A percentile compares a stretch with the other conserved stretches of the same genome.
These are phyloP conservation scores for Pandemis heparana DNA, from an alignment of 2,888 invertebrate species.

Conservation along the genomic window DNA sequence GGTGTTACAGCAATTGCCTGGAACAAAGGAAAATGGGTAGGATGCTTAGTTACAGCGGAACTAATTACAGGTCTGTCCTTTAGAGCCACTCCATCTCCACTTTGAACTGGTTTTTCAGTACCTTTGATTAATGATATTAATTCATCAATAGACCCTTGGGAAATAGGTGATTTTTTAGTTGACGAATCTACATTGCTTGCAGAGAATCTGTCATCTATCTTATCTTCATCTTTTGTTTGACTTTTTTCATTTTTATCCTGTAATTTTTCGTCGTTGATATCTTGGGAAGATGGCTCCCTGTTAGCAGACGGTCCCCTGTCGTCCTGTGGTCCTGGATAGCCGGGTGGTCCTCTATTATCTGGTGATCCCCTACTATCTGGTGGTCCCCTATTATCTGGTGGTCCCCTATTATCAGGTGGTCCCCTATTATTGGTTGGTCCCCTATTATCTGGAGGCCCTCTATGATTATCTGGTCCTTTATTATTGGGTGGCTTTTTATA, in stretches of 20 bases:
- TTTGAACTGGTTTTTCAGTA: constrained; percentile 6
- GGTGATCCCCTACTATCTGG: constrained; percentile 41
- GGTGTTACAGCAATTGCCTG: constrained; percentile 55
- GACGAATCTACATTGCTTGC: neutral
- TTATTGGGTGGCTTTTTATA: constrained; percentile 33
- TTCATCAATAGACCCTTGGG: neutral
- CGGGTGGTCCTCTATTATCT: constrained; percentile 23
- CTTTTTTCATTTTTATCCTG: neutral
- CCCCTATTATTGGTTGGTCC: constrained; percentile 25
- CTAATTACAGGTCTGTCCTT: constrained; percentile 21
- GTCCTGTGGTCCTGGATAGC: constrained; percentile 12
- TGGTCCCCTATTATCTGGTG: constrained; percentile 12
- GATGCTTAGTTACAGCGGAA: constrained; percentile 12
- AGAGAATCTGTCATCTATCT: neutral
- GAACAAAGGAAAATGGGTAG: constrained; percentile 36
- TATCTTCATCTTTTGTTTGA: neutral
- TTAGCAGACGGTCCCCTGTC: constrained; percentile 41
- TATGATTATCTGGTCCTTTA: constrained; percentile 18
- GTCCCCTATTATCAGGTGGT: constrained; percentile 36
- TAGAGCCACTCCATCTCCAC: constrained; percentile 35
- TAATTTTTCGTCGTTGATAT: neutral
- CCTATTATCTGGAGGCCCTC: constrained; percentile 21
- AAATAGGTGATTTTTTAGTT: neutral
- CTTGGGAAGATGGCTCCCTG: constrained; percentile 34
- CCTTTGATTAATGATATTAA: constrained; percentile 1